Evolutionary conservation across 2,113 vertebrate genomes (phyloP), one percentile per base, ranked within the genome.

Genomic region (Oncorhynchus kisutch): DNA sequence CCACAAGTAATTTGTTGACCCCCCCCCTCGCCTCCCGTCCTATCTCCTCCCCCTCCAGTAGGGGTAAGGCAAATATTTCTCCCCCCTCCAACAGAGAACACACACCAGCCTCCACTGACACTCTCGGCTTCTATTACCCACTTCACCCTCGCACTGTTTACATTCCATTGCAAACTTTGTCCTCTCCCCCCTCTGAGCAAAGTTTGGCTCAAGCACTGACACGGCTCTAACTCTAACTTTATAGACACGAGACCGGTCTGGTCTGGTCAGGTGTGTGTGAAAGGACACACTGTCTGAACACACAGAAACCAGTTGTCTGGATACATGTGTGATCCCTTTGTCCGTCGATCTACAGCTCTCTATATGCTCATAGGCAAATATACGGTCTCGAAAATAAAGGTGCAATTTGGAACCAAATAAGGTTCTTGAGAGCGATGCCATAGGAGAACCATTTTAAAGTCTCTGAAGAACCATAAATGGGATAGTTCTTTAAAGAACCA

Each of bases 101-200:
- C 74, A 73, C 34, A 12, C 67, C 62, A 66, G 20, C 8, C n/a
- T 34, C 34, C n/a, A 6, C 11, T 13, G 78, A 85, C 71, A 67
- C 69, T 2, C 71, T 73, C 64, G 54, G 70, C 73, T 60, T 12
- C 77, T 70, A 68, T 86, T 60, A 79, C 79, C 66, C 67, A 20
- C 16, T 20, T 7, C 48, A n/a, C 31, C 16, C n/a, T 11, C 29
- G 24, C 16, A 48, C 11, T 70, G 13, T 77, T 75, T 77, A 78
- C 75, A 75, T 71, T 69, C n/a, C 60, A 62, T 70, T 78, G 82
- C 87, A 90, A 88, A 88, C 87, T 83, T 57, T 31, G 11, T 70
- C 5, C 16, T 75, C 79, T 77, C 75, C 77, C 25, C 77, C 81
- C 57, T 72, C 71, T 67, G 25, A 14, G 24, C 3, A 71, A 73